Evolutionary conservation across 2,113 vertebrate species (phyloP), one percentile per base, ranked within the genome.

Genomic region (Brienomyrus longianalis): DNA sequence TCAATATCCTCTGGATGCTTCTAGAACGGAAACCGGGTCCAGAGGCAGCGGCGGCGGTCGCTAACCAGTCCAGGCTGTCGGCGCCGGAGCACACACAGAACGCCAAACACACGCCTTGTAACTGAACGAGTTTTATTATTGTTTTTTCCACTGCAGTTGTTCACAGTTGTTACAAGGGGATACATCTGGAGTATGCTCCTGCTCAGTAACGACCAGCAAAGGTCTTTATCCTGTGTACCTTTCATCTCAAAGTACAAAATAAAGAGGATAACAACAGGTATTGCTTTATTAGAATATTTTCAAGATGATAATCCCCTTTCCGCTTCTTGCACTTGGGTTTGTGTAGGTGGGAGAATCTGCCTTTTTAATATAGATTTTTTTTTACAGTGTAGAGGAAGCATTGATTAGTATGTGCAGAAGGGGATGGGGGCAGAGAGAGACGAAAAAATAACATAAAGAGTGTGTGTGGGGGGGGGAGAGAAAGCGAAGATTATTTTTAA

Each of bases 81-180:
- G 50, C 8, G 15, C 51, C 83, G 43, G 50, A 19, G 39, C 86
- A 87, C 89, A 89, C 39, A 91, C 43, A 88, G 59, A 89, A 90
- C 23, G 83, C 39, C 91, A 93, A 94, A 95, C 94, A 89, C 88
- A 92, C 91, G 91, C 94, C 91, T 88, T 74, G 91, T 96, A 96
- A 97, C 95, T 95, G 96, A 97, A 98, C 96, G 96, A 97, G 95
- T 99, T 99, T 98, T 98, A 96, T 87, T 85, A 48, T 85, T 84
- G 8, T 96, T 96, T 97, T 96, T 93, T 96, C 97, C 97, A 97
- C 95, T 97, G 96, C 96, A 96, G 97, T 96, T 96, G 97, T 97
- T 98, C 97, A 98, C 97, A 98, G 97, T 97, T 97, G 96, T 96
- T 96, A 97, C 96, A 97, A 96, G 96, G 97, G 96, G 95, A 59